Conservation (phyloP, 35 echinoderm and acorn worm genomes). For the Heliocidaris tuberculata region DNA sequence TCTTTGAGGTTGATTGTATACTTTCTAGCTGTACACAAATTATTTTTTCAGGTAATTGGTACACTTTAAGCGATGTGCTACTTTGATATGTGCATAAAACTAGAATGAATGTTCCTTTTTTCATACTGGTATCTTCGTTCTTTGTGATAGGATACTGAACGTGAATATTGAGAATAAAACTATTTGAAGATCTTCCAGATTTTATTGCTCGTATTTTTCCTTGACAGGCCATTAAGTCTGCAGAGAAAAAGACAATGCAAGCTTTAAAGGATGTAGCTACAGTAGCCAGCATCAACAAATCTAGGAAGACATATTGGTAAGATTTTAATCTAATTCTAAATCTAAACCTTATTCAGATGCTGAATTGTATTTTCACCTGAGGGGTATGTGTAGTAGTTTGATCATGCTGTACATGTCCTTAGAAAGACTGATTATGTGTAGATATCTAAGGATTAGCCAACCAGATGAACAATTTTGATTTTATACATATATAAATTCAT, state of each 20-base stretch:
- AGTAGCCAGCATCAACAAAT: slow-evolving; percentile 94
- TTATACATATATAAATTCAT: background rate
- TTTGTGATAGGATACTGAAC: too few species aligned
- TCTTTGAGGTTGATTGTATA: too few species aligned
- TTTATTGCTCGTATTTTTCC: background rate
- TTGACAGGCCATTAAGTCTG: slow-evolving; percentile 94
- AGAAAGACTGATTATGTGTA: background rate
- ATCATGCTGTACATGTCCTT: background rate
- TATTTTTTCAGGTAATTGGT: too few species aligned
- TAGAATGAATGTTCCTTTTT: too few species aligned
- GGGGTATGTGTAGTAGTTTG: background rate
- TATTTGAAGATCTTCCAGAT: background rate
- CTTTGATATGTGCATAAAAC: too few species aligned
- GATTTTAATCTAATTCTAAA: background rate
- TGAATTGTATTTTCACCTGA: background rate
- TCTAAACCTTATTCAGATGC: too few species aligned
- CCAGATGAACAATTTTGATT: background rate
- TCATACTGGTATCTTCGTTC: too few species aligned
- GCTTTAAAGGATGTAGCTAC: slow-evolving; percentile 89
- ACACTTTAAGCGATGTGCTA: too few species aligned
- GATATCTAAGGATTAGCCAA: background rate
- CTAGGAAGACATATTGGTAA: slow-evolving; percentile 97
- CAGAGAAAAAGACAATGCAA: slow-evolving; percentile 92
- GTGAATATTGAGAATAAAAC: too few species aligned
- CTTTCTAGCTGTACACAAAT: too few species aligned